A percentile compares a stretch with the other conserved stretches of the same genome.
Evolutionary conservation across 2,113 vertebrate species (phyloP).

Genomic region (Cynocephalus volans): DNA sequence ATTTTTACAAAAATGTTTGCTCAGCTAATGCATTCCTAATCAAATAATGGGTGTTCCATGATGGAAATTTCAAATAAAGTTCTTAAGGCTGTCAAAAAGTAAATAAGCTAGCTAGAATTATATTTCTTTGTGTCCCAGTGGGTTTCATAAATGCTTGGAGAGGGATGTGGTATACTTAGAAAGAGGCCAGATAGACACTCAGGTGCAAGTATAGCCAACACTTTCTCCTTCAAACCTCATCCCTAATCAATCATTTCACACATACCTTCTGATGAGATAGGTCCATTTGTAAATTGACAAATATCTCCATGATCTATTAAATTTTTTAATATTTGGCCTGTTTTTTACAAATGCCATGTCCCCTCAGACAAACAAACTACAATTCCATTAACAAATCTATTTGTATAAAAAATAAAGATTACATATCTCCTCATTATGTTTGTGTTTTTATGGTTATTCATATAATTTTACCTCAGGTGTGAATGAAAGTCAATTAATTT

Average conservation of each 20-base stretch:
- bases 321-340: neutral
- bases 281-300: neutral
- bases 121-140: constrained; percentile 68
- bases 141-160: constrained; percentile 39
- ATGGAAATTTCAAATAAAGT: constrained; percentile 82
- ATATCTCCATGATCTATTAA: neutral
- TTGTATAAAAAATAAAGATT: neutral
- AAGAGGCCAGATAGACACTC: constrained; percentile 16
- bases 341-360: neutral
- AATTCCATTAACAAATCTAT: neutral
- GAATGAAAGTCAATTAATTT: neutral
- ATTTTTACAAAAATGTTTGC: constrained; percentile 84
- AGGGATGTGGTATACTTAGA: constrained; percentile 3
- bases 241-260: neutral
- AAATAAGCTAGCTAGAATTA: constrained; percentile 81
- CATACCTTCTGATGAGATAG: neutral
- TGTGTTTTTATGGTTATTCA: neutral
- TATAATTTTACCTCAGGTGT: neutral
- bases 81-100: constrained; percentile 78
- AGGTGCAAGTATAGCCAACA: neutral
- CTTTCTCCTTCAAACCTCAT: neutral
- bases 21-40: constrained; percentile 80
- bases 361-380: neutral
- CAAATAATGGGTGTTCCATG: constrained; percentile 80
- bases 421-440: neutral